Base-by-base conservation (phyloP, 1,140 invertebrate genomes). In the Lepidurus apus region DNA sequence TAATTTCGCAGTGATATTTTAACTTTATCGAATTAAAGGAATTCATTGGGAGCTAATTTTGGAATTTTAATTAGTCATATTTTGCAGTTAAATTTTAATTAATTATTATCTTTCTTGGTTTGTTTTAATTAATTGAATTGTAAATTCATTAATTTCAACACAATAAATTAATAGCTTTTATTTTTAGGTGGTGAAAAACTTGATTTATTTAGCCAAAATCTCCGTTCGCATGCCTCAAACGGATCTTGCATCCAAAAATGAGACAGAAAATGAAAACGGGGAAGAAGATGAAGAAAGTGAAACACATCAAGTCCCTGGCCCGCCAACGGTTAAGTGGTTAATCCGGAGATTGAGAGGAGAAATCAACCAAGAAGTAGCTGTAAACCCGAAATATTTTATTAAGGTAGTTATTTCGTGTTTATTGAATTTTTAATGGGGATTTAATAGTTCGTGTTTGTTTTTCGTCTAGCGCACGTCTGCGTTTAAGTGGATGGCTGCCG, bases 401-500 rank as follows among this genome's bases (percentile, higher is more conserved):
- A 87, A 88, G 82, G 89, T 90, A 83, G 83, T 42, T 79, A 21
- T 74, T 74, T 4, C 34, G 34, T 34, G 3, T 34, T 34, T 34
- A 34, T 34, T 34, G 34, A 34, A 4, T 34, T 34, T 2, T 34
- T 34, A 34, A 34, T 2, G 3, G 34, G 34, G 34, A 34, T 34
- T 34, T 0, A 34, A 34, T 34, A 3, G 34, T 4, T 34, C 34
- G 34, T 34, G 1, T 4, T 34, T 34, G 34, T 34, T 34, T 34
- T 34, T 34, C 76, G 83, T 83, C n/a, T 80, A 92, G 91, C 86
- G 92, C 80, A 87, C 85, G 17, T 87, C 88, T 77, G 86, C 91
- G 21, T 93, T 93, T 78, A 91, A 91, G 80, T 93, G 90, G 84
- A 88, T 92, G n/a, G 91, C 90, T 43, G 91, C 90, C 1, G 81